A percentile compares a stretch with the other conserved stretches of the same genome.
Conservation (phyloP, 2,797 vertebrate species). For the Bradypodion ventrale region DNA sequence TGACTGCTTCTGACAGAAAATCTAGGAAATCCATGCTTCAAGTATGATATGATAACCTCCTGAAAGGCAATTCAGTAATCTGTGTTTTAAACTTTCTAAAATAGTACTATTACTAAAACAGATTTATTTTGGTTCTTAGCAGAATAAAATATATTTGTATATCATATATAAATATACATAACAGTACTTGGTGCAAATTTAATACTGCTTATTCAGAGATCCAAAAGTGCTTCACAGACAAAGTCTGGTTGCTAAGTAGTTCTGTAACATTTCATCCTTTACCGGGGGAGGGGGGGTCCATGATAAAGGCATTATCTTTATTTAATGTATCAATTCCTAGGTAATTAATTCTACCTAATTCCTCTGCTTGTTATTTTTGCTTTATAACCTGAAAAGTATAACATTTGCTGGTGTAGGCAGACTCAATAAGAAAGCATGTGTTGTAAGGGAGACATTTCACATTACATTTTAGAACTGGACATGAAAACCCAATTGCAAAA, state of each 20-base stretch:
- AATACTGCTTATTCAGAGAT: constrained; percentile 13
- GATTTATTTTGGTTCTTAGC: background rate
- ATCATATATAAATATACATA: constrained; percentile 21
- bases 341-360: background rate
- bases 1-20: constrained; percentile 13
- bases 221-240: background rate
- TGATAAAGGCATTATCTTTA: constrained; percentile 8
- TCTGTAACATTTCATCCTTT: constrained; percentile 13
- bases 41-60: constrained; percentile 22
- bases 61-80: constrained; percentile 14
- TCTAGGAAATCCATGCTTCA: constrained; percentile 15
- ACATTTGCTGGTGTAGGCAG: constrained; percentile 6
- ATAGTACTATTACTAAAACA: background rate
- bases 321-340: background rate
- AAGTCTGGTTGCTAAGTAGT: background rate
- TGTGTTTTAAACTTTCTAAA: constrained; percentile 1
- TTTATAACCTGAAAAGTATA: background rate
- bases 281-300: background rate
- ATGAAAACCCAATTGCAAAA: constrained; percentile 12
- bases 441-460: background rate
- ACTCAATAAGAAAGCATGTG: background rate
- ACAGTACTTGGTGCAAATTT: background rate
- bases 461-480: background rate
- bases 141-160: constrained; percentile 24
- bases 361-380: background rate